Evolutionary conservation across 2,797 vertebrate species (phyloP).

Genomic region (Sebastolobus alascanus): DNA sequence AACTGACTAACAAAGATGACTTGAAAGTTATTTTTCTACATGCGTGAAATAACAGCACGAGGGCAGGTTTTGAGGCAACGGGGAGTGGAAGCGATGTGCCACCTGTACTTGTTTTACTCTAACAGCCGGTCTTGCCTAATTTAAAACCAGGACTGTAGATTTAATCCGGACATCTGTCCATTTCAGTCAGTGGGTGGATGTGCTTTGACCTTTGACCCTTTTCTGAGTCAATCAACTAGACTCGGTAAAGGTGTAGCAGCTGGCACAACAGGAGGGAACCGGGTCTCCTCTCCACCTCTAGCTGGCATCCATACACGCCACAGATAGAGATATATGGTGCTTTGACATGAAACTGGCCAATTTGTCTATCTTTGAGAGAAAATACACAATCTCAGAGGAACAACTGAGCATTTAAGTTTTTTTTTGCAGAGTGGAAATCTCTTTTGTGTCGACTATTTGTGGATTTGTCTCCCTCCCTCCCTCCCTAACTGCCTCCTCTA

Average conservation of each 20-base stretch:
- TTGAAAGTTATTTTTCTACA: too few species aligned
- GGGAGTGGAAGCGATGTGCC: not conserved
- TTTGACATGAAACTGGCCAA: conserved; percentile 20
- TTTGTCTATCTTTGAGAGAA: not conserved
- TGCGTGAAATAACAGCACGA: not conserved
- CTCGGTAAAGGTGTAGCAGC: conserved; percentile 27
- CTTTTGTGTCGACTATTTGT: conserved; percentile 39
- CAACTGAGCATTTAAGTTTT: not conserved
- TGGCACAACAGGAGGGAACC: conserved; percentile 16
- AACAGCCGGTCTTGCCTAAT: not conserved
- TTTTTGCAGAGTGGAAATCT: conserved; percentile 15
- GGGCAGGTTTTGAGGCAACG: not conserved
- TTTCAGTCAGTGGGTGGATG: conserved; percentile 31
- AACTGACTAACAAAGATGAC: too few species aligned
- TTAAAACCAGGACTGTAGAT: not conserved
- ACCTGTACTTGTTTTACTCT: not conserved
- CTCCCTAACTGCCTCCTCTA: conserved; percentile 28
- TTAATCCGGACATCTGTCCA: conserved; percentile 47
- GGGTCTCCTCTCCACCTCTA: conserved; percentile 7
- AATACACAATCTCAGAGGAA: conserved; percentile 7
- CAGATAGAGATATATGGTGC: not conserved
- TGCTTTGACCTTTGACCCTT: conserved; percentile 36
- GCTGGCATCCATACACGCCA: conserved; percentile 28
- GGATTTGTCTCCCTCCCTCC: conserved; percentile 23
- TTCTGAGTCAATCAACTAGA: conserved; percentile 25